Evolutionary conservation across 2,888 invertebrate genomes (phyloP), one percentile per base, ranked within the genome.

Genomic region (Drosophila kanekoi): DNA sequence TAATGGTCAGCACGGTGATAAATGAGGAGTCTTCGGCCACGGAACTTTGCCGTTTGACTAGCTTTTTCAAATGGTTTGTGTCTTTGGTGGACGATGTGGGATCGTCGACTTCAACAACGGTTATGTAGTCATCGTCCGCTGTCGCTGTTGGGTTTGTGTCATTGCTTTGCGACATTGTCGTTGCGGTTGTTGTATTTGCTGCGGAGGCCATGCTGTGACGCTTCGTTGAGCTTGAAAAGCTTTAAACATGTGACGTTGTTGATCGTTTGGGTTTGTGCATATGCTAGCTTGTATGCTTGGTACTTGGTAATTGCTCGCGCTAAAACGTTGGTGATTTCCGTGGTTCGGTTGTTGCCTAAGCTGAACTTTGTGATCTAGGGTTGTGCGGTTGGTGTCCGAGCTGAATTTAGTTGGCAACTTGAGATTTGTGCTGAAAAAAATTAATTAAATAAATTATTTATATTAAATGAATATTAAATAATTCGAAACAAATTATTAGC

Each of bases 1-100:
- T 94, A 60, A 95, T 95, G 47, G 94, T 94, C 68, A 95, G 87
- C 43, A 95, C 95, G 62, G 95, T 95, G 66, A 95, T 94, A 81
- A 94, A 95, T 18, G 93, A 92, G 61, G 92, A 89, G 78, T 92
- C 92, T 77, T 91, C 91, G 59, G 85, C 87, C 16, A 85, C 85
- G 53, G 84, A 75, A 66, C 82, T 83, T 74, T 89, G 83, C 14
- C 87, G 78, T 63, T 87, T 89, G 80, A 90, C 87, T 78, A 90
- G 90, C 71, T 89, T 91, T 77, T 85, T 82, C 32, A 78, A 69
- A 47, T 77, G 90, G 89, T 90, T 90, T 75, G 81, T 80, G 81
- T 90, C 90, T 88, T 90, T 87, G 82, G 77, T 66, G 28, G 79
- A 77, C 69, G 90, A 90, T 45, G 91, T 87, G 64, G 81, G 93